A percentile compares a stretch with the other conserved stretches of the same genome.
These are phyloP conservation scores for Datnioides undecimradiatus DNA, from an alignment of 2,113 vertebrate genomes.

Conservation along the genomic window DNA sequence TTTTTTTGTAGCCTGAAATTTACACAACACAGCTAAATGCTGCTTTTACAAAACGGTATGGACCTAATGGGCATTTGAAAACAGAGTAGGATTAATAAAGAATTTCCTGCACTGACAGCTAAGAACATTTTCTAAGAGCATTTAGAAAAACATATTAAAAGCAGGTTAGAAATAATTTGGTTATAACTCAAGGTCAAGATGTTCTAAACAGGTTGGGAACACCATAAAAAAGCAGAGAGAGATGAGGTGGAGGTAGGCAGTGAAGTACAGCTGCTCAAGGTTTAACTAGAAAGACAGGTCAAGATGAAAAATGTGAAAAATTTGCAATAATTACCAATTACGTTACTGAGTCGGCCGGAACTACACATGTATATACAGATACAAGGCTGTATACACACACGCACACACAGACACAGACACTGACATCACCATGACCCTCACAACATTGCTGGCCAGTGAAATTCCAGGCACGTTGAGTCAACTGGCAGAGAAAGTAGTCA, in stretches of 20 bases:
- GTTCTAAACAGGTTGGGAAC: neutral
- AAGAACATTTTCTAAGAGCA: constrained; percentile 3
- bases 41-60: neutral
- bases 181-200: neutral
- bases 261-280: neutral
- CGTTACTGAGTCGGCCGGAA: constrained; percentile 1
- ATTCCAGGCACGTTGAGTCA: constrained; percentile 47
- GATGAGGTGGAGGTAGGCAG: neutral
- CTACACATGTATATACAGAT: neutral
- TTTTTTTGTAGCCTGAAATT: constrained; percentile 9
- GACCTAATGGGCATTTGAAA: neutral
- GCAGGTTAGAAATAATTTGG: neutral
- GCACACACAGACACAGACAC: constrained; percentile 1
- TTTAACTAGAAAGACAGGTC: neutral
- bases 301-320: neutral
- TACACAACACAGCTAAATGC: neutral
- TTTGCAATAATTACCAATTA: neutral
- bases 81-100: neutral
- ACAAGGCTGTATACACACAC: neutral
- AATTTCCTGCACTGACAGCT: neutral
- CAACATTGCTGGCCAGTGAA: constrained; percentile 41
- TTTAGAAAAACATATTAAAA: neutral
- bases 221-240: neutral
- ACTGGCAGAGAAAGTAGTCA: constrained; percentile 16
- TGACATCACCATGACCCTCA: neutral